Base-by-base conservation (phyloP, 2,888 invertebrate species). In the Prionchulus punctatus region DNA sequence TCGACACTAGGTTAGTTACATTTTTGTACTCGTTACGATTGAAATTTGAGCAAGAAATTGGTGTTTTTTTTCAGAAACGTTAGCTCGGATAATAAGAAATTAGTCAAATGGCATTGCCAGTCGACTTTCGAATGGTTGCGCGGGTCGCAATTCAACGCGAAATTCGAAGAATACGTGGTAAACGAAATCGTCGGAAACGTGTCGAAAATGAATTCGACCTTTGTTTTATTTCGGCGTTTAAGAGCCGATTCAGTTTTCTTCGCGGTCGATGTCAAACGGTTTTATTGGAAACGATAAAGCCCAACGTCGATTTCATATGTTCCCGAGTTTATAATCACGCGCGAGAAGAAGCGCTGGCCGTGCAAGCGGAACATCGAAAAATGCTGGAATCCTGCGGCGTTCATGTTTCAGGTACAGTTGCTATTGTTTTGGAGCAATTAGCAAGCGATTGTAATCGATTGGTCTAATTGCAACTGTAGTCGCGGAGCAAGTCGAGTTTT, bases 101-200 rank as follows among this genome's bases (percentile, higher is more conserved):
- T 92, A 18, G 92, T 96, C 0, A 94, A 92, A 72, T 94, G 94
- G 94, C 91, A 92, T 76, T 91, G 90, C 0, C 92, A 94, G 69
- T 92, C 94, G 66, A 92, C 91, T 27, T 91, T 94, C 73, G 86
- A 87, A 65, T 94, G 92, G 92, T 73, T 94, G 53, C 79, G 92
- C 69, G 81, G 85, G 67, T 90, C 91, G 12, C 42, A 18, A 23
- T 18, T 18, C 87, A 1, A 90, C 12, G 36, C 36, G 12, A 36
- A 36, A 18, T 36, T 89, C 72, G 89, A 90, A 73, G 89, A 90
- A 73, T 90, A 89, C 72, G 84, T 85, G 63, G 74, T 74, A 60
- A 64, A 53, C 12, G 26, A 48, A 23, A 18, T 49, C 25, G 47
- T 26, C 31, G n/a, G 15, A 2, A 25, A 42, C 54, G 2, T 30